Base-by-base conservation (phyloP, 2,888 invertebrate genomes). In the Calliopum simillimum region DNA sequence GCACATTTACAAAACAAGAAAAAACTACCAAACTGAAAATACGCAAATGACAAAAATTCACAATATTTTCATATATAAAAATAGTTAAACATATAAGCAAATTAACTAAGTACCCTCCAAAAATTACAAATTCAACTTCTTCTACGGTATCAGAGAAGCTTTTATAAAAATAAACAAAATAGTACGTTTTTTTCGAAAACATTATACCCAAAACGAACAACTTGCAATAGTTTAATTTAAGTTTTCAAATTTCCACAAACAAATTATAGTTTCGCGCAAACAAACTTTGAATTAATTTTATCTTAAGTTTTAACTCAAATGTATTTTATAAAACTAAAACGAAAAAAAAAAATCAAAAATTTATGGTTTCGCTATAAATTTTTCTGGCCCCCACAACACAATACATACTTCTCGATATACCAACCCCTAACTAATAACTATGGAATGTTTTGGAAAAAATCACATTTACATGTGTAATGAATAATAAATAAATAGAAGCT, bases 91-190 rank as follows among this genome's bases (percentile, higher is more conserved):
- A 5, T 51, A 33, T 3, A 33, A 16, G 51, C 21, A 64, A 23
- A 19, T 21, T 14, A 65, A 44, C 3, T n/a, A n/a, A n/a, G 47
- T 21, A 53, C 12, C 58, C 41, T 33, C 56, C 46, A 69, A 12
- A 70, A 47, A 23, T 41, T 43, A 71, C 47, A 63, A n/a, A 49
- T 65, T 23, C 3, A 67, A 65, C 74, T 81, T 81, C 82, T 81
- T 81, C 82, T 79, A 79, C 82, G 81, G 80, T 79, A 81, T 81
- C 80, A 78, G 76, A 81, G 81, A 81, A 81, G 80, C 78, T 68
- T 21, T 53, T 33, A 53, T 6, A 33, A 58, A 53, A 49, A 25
- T 19, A 44, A 61, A 13, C 16, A 53, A 12, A 44, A 8, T 8
- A 33, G 46, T 47, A 49, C 16, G 19, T 55, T 63, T 23, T 23